phyloP scores from a whole-genome alignment of 2,797 vertebrate genomes.

The Fratercula arctica region DNA sequence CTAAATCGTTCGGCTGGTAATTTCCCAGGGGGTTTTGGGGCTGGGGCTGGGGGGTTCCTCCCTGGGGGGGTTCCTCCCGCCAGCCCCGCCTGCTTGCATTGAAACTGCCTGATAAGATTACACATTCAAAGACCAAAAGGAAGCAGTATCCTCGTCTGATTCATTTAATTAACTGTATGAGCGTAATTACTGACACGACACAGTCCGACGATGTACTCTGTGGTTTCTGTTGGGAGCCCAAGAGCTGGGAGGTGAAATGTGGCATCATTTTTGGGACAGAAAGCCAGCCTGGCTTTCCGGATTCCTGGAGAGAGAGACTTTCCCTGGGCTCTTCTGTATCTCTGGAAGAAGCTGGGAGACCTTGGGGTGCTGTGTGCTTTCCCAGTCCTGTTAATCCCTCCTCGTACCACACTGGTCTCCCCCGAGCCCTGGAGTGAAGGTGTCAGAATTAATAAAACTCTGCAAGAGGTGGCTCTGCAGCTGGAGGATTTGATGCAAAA shows the following conservation, averaged over 20 bases:
- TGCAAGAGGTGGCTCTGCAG: not conserved
- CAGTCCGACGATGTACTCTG: not conserved
- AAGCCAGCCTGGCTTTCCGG: not conserved
- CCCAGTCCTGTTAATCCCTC: not conserved
- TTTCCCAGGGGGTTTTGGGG: not conserved
- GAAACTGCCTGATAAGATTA: not conserved
- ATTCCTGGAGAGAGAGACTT: not conserved
- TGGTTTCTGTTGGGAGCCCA: not conserved
- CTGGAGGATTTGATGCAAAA: not conserved
- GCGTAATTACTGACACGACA: not conserved
- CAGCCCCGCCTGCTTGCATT: not conserved
- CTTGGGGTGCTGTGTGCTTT: rapidly evolving
- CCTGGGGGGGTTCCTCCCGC: too few species aligned
- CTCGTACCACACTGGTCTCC: rapidly evolving
- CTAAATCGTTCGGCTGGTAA: not conserved
- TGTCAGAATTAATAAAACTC: not conserved
- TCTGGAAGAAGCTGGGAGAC: not conserved
- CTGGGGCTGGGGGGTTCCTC: not conserved
- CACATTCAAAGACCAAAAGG: not conserved
- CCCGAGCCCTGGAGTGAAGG: not conserved
- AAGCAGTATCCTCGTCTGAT: not conserved
- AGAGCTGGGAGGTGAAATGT: not conserved
- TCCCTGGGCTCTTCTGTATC: not conserved
- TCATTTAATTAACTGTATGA: not conserved
- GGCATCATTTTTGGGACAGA: not conserved